Evolutionary conservation across 2,888 invertebrate species (phyloP).

Genomic region (Mimachlamys varia): DNA sequence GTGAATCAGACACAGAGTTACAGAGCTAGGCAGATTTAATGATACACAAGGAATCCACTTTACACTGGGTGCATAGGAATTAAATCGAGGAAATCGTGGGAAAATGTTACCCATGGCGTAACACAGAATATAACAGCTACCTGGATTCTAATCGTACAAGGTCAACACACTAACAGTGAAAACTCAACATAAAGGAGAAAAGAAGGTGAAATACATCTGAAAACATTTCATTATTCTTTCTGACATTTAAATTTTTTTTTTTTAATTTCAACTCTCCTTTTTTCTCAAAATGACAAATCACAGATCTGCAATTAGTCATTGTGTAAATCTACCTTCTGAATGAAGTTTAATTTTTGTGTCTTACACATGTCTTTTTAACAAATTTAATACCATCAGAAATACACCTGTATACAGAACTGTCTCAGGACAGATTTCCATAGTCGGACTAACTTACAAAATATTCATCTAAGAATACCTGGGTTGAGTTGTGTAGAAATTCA

Average conservation of each 20-base stretch:
- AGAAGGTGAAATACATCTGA: not conserved
- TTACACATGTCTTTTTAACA: too few relatives aligned
- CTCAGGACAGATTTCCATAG: too few relatives aligned
- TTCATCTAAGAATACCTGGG: too few relatives aligned
- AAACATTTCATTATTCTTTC: not conserved
- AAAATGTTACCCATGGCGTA: not conserved
- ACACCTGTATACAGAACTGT: too few relatives aligned
- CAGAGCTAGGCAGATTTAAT: not conserved
- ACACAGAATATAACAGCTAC: not conserved
- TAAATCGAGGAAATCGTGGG: not conserved
- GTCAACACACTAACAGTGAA: not conserved
- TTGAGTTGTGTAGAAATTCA: too few relatives aligned
- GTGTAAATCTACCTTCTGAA: too few relatives aligned
- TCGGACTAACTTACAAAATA: too few relatives aligned
- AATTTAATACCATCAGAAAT: too few relatives aligned
- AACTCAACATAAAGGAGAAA: not conserved
- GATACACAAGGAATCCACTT: conserved; percentile 21
- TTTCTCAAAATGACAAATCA: too few relatives aligned
- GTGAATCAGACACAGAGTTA: not conserved
- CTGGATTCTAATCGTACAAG: not conserved
- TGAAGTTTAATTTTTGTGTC: too few relatives aligned
- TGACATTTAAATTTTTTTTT: not conserved
- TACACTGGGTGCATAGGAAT: not conserved
- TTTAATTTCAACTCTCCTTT: too few relatives aligned
- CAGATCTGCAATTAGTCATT: too few relatives aligned